These are phyloP conservation scores for Hydrolagus colliei DNA, from an alignment of 2,797 vertebrate species.

Conservation along the genomic window DNA sequence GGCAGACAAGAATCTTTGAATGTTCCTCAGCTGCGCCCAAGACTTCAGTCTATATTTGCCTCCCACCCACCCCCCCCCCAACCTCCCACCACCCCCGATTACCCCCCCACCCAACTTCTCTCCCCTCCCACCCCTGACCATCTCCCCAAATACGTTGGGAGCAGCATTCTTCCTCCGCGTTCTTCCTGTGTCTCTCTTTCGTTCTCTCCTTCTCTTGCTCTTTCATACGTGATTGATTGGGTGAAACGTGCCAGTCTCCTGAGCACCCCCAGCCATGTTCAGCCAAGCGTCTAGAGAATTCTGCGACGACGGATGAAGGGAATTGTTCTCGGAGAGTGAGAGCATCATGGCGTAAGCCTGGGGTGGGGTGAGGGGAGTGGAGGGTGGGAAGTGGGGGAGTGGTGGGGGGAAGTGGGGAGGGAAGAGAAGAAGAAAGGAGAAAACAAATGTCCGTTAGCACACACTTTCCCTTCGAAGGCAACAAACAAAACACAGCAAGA, in stretches of 20 bases:
- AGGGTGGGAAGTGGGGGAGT: background rate
- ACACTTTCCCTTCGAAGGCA: background rate
- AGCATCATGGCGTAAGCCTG: conserved; percentile 99
- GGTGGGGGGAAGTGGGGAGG: background rate
- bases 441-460: background rate
- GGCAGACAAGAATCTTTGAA: background rate
- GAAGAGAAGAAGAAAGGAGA: conserved; percentile 36
- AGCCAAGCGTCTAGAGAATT: conserved; percentile 95
- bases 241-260: conserved; percentile 86
- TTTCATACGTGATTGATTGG: conserved; percentile 90
- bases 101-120: background rate
- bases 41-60: background rate
- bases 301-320: conserved; percentile 87
- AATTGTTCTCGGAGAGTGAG: conserved; percentile 90
- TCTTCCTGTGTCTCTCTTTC: background rate
- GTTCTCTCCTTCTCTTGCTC: conserved; percentile 35
- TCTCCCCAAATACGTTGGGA: conserved; percentile 3
- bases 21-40: background rate
- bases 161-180: background rate
- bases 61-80: too few species aligned
- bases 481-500: background rate
- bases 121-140: background rate
- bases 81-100: background rate
- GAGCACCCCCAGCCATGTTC: conserved; percentile 83
- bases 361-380: too few species aligned